Percentiles rank a stretch among this genome's conserved stretches.
Conservation (phyloP, 2,888 invertebrate species). For the Sarcophaga variegata region DNA sequence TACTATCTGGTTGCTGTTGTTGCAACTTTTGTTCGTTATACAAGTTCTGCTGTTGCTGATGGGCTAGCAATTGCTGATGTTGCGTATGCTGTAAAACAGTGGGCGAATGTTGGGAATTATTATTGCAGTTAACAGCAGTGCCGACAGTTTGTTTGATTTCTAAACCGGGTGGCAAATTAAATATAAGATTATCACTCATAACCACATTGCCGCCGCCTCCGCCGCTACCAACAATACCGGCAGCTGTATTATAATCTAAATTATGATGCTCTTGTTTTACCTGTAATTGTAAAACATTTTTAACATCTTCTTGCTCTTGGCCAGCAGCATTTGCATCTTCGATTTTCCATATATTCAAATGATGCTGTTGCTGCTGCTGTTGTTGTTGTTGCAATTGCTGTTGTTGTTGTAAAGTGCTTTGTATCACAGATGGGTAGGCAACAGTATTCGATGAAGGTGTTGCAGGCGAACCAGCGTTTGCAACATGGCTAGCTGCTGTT, state of each 20-base stretch:
- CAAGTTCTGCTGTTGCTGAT: conserved; percentile 64
- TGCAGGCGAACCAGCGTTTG: conserved; percentile 78
- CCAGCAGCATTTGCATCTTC: conserved; percentile 71
- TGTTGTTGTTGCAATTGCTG: conserved; percentile 71
- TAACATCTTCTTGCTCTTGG: conserved; percentile 75
- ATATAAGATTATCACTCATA: conserved; percentile 77
- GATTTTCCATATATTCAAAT: conserved; percentile 76
- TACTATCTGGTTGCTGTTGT: conserved; percentile 72
- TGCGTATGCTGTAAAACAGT: conserved; percentile 74
- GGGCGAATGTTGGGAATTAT: conserved; percentile 55
- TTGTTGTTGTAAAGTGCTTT: conserved; percentile 78
- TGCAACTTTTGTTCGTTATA: conserved; percentile 70
- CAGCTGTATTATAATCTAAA: conserved; percentile 74
- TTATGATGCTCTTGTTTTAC: conserved; percentile 79
- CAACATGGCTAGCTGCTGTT: conserved; percentile 69
- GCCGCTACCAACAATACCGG: conserved; percentile 48
- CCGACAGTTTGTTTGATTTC: conserved; percentile 77
- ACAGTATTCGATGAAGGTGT: conserved; percentile 82
- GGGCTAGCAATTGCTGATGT: conserved; percentile 66
- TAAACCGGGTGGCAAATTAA: conserved; percentile 78
- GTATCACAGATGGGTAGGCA: conserved; percentile 92
- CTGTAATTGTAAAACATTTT: conserved; percentile 78
- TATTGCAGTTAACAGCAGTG: conserved; percentile 43
- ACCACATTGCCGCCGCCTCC: conserved; percentile 66
- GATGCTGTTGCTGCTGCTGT: conserved; percentile 71